phyloP scores from a whole-genome alignment of 2,797 vertebrate species.

The Xenentodon cancila region DNA sequence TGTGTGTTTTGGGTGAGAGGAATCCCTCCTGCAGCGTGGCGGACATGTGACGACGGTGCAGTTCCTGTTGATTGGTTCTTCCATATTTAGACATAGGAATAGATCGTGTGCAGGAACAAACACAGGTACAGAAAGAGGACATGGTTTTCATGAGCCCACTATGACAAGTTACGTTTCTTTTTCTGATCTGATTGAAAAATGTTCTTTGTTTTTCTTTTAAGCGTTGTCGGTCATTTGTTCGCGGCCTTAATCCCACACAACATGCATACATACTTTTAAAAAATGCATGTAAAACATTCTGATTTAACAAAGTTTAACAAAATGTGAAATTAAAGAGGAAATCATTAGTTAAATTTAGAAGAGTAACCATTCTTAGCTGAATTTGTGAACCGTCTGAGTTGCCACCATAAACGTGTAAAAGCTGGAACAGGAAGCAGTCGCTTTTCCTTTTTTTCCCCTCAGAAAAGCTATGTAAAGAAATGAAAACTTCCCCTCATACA shows the following conservation, averaged over 20 bases:
- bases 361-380: neutral
- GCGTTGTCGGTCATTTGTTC: neutral
- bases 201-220: neutral
- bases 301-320: neutral
- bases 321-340: neutral
- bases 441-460: neutral
- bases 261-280: too few species aligned
- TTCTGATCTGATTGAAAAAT: conserved; percentile 39
- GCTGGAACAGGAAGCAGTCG: too few species aligned
- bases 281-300: too few species aligned
- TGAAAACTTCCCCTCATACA: neutral
- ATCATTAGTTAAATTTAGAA: neutral
- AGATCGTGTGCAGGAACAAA: neutral
- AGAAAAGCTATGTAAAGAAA: neutral
- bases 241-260: neutral
- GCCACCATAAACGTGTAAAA: neutral
- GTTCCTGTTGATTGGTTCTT: conserved; percentile 27
- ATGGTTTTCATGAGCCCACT: conserved; percentile 21
- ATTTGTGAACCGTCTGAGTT: neutral
- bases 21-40: conserved; percentile 25
- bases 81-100: conserved; percentile 58
- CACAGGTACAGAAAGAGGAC: conserved; percentile 40
- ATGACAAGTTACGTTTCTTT: conserved; percentile 22
- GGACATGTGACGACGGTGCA: neutral
- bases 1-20: conserved; percentile 2